Percentiles rank a stretch among this genome's conserved stretches.
Evolutionary conservation across 1,140 invertebrate genomes (phyloP).

Genomic region (Diabrotica undecimpunctata): DNA sequence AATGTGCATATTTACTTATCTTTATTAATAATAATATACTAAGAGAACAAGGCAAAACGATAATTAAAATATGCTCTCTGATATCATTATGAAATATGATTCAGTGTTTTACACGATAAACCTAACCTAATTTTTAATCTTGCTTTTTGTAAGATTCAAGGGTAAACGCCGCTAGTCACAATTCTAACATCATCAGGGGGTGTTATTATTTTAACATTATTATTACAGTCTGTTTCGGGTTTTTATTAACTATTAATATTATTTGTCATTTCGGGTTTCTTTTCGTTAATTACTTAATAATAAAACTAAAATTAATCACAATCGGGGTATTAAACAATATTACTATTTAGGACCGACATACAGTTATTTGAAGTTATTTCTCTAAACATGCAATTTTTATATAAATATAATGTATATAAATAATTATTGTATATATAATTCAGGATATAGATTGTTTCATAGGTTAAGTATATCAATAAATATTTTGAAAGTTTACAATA

Average conservation of each 20-base stretch:
- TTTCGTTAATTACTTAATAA: conserved; percentile 6
- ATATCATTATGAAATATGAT: neutral
- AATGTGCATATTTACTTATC: too few relatives aligned
- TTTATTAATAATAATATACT: too few relatives aligned
- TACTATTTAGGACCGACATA: conserved; percentile 18
- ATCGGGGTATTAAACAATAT: conserved; percentile 8
- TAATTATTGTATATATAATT: conserved; percentile 14
- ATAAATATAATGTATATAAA: conserved; percentile 20
- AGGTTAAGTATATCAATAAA: conserved; percentile 7
- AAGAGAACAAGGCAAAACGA: too few relatives aligned
- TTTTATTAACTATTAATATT: conserved; percentile 10
- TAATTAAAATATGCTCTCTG: too few relatives aligned
- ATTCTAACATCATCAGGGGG: conserved; percentile 39
- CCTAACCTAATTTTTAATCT: conserved; percentile 38
- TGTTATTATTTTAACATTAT: conserved; percentile 15
- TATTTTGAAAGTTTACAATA: neutral
- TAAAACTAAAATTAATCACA: conserved; percentile 7
- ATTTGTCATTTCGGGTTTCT: conserved; percentile 13
- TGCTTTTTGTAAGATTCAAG: conserved; percentile 33
- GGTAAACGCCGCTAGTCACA: conserved; percentile 43
- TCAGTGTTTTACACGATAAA: conserved; percentile 40
- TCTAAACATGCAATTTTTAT: conserved; percentile 18
- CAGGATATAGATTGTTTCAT: conserved; percentile 1
- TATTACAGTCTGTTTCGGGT: conserved; percentile 29
- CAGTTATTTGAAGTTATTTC: conserved; percentile 6